phyloP scores from a whole-genome alignment of 1,140 invertebrate genomes.

The Prorops nasuta region DNA sequence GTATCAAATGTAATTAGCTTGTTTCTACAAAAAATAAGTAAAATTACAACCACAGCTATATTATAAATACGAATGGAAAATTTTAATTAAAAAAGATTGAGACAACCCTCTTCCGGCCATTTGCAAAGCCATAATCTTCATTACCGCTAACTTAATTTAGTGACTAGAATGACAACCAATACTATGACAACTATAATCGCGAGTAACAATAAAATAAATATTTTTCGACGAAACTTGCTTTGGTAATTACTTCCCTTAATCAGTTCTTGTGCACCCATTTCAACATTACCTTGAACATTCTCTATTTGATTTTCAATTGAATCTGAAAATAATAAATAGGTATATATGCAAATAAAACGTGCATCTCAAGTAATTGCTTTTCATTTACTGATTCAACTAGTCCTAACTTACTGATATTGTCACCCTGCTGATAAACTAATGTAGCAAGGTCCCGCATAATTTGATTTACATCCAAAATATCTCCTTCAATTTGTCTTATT shows the following conservation, averaged over 20 bases:
- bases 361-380: no score
- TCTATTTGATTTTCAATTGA: slow-evolving; percentile 88
- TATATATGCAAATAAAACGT: no score
- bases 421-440: slow-evolving; percentile 79
- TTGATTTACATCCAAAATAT: slow-evolving; percentile 87
- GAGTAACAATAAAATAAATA: slow-evolving; percentile 65
- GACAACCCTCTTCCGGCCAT: slow-evolving; percentile 42
- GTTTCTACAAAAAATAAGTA: no score
- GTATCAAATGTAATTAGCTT: no score
- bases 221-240: slow-evolving; percentile 68
- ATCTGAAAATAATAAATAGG: slow-evolving; percentile 59
- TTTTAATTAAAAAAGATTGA: slow-evolving; percentile 34
- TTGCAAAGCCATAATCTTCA: slow-evolving; percentile 24
- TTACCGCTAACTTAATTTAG: slow-evolving; percentile 50
- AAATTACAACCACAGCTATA: no score
- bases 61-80: not conserved
- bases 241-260: slow-evolving; percentile 77
- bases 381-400: no score
- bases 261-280: slow-evolving; percentile 74
- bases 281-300: slow-evolving; percentile 72
- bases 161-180: slow-evolving; percentile 55
- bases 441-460: slow-evolving; percentile 87
- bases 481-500: slow-evolving; percentile 75
- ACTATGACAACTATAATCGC: slow-evolving; percentile 66
- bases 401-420: slow-evolving; percentile 73